phyloP scores from a whole-genome alignment of 2,888 invertebrate species.

The Nysson spinosus region DNA sequence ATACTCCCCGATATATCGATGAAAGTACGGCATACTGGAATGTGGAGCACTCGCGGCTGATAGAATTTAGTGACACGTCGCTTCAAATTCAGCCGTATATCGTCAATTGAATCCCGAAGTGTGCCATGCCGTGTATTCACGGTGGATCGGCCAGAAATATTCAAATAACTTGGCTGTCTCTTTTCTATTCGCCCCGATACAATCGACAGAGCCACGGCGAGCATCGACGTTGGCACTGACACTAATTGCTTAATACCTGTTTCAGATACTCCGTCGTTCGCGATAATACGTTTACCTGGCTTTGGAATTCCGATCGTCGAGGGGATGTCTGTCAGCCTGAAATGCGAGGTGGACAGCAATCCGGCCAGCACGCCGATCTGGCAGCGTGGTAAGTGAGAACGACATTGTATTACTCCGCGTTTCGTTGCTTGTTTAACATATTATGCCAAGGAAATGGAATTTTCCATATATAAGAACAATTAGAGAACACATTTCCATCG shows the following conservation, averaged over 20 bases:
- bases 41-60: no score
- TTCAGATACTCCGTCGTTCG: constrained; percentile 94
- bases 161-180: constrained; percentile 8
- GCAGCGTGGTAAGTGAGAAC: constrained; percentile 81
- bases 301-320: constrained; percentile 93
- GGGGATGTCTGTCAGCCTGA: constrained; percentile 92
- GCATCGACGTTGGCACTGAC: constrained; percentile 41
- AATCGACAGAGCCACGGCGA: constrained; percentile 18
- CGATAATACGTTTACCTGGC: constrained; percentile 94
- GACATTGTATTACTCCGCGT: constrained; percentile 23
- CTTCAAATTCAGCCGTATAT: no score
- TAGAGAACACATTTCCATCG: no score
- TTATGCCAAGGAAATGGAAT: background rate
- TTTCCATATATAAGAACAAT: no score
- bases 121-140: no score
- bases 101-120: no score
- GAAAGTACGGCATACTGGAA: no score
- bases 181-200: constrained; percentile 13
- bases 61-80: no score
- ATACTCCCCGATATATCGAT: no score
- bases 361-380: constrained; percentile 91
- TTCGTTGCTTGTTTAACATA: constrained; percentile 1
- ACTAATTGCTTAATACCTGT: constrained; percentile 68
- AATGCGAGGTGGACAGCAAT: constrained; percentile 96
- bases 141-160: background rate